Conservation (phyloP, 2,888 invertebrate species). For the Tipula vernalis region DNA sequence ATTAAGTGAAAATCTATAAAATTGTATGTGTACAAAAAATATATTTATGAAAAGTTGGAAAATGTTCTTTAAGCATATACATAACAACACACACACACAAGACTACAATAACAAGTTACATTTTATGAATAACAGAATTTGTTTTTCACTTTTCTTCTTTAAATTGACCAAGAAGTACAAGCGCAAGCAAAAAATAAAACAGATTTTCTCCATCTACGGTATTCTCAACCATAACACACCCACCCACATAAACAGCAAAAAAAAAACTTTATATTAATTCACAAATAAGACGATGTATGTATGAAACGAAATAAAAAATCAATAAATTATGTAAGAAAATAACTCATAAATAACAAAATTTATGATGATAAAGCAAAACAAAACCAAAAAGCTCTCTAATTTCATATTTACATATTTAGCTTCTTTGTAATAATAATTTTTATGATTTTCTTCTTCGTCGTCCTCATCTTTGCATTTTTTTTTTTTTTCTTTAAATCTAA, state of each 20-base stretch:
- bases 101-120: neutral
- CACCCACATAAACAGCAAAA: neutral
- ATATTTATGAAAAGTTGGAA: neutral
- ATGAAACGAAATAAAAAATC: neutral
- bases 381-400: neutral
- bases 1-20: neutral
- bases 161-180: neutral
- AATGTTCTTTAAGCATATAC: neutral
- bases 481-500: neutral
- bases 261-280: neutral
- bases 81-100: too few relatives aligned
- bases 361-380: neutral
- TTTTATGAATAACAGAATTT: neutral
- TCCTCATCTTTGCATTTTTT: neutral
- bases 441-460: neutral
- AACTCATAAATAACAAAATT: neutral
- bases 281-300: neutral
- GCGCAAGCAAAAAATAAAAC: neutral
- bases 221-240: neutral
- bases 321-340: neutral
- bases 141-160: neutral
- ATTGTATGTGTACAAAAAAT: neutral
- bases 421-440: neutral
- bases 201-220: neutral
- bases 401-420: neutral